Base-by-base conservation (phyloP, 2,888 invertebrate genomes). In the Tetanocera ferruginea region DNA sequence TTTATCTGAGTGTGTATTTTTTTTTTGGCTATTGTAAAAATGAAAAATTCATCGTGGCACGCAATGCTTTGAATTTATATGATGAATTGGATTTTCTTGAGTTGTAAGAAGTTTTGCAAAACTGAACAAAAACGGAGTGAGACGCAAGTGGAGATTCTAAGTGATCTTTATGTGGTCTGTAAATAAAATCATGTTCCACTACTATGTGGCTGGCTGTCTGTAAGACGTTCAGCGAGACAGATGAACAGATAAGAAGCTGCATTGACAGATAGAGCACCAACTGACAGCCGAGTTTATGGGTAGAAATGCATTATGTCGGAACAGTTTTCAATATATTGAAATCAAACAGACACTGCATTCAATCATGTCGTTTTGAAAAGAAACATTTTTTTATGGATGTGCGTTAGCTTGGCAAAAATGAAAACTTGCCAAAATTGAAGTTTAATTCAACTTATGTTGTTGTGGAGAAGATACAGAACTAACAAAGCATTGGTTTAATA, bases 181-280 rank as follows among this genome's bases (percentile, higher is more conserved):
- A 74, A 74, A 74, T 74, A 74, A 74, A 74, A 62, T 37, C 62
- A 23, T 62, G 19, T 49, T 62, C 43, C 62, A 62, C 62, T 51
- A 51, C 51, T 64, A 62, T 62, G 17, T 25, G 64, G 43, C 23
- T 64, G 73, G 31, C 73, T 62, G 57, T 28, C 55, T 9, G 67
- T 25, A 6, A 5, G 31, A 51, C 51, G 5, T 17, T 14, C 23
- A 31, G 8, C 19, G 2, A 72, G 60, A 14, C 34, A 60, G 5
- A 72, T 28, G 25, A 51, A 72, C 60, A 72, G 31, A 72, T 57
- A 37, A 19, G 19, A 49, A 67, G 19, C 37, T 43, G 31, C 9
- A 66, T 28, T 28, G 8, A 67, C 37, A 14, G 25, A 67, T n/a
- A 49, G 43, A 23, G 23, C 43, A 43, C 62, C 4, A 25, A 23